A percentile compares a stretch with the other conserved stretches of the same genome.
phyloP scores from a whole-genome alignment of 2,113 vertebrate genomes.

The Diadophis punctatus region DNA sequence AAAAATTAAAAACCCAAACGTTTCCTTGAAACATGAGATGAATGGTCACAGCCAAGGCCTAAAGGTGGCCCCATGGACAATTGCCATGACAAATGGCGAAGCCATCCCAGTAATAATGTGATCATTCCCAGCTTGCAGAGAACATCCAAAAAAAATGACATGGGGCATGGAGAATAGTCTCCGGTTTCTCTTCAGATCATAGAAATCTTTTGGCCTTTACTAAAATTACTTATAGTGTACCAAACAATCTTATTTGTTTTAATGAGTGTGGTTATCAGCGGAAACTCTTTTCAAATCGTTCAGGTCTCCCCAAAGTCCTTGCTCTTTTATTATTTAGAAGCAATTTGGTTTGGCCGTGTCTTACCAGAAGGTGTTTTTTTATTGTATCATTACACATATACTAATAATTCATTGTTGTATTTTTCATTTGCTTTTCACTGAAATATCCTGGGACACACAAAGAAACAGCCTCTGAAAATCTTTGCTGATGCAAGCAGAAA shows the following conservation, averaged over 20 bases:
- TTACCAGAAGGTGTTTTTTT: neutral
- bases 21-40: neutral
- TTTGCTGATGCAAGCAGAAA: neutral
- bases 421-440: constrained; percentile 18
- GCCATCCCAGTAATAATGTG: too few species aligned
- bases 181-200: neutral
- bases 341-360: constrained; percentile 27
- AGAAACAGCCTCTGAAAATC: constrained; percentile 28
- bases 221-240: constrained; percentile 3
- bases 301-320: neutral
- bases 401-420: constrained; percentile 23
- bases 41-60: neutral
- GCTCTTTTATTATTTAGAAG: constrained; percentile 35
- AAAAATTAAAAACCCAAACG: neutral
- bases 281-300: constrained; percentile 10
- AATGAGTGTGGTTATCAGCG: constrained; percentile 20
- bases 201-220: neutral
- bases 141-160: neutral
- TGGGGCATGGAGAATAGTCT: neutral
- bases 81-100: neutral
- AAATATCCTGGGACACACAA: constrained; percentile 21
- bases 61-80: neutral
- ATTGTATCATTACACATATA: constrained; percentile 5
- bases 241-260: constrained; percentile 31
- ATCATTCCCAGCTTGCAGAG: neutral